Conservation (phyloP, 1,140 invertebrate species). For the Theocolax elegans region DNA sequence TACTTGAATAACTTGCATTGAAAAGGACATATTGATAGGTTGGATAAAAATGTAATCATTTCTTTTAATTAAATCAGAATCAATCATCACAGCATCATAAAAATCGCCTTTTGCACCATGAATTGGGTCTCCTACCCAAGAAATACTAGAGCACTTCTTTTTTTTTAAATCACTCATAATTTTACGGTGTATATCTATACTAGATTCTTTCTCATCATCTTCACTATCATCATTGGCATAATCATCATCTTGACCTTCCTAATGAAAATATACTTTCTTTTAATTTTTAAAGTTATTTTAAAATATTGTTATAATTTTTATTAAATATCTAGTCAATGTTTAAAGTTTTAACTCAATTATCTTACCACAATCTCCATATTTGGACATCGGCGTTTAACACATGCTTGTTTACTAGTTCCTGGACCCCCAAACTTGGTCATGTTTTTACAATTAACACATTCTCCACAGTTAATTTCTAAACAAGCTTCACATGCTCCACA, state of each 20-base stretch:
- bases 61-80: slow-evolving; percentile 49
- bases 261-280: slow-evolving; percentile 14
- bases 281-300: background rate
- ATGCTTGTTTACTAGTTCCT: slow-evolving; percentile 77
- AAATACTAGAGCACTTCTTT: slow-evolving; percentile 53
- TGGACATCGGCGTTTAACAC: slow-evolving; percentile 75
- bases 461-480: slow-evolving; percentile 78
- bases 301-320: background rate
- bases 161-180: slow-evolving; percentile 45
- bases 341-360: slow-evolving; percentile 15
- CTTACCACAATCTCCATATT: slow-evolving; percentile 79
- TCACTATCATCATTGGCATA: too few species aligned
- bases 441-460: slow-evolving; percentile 74
- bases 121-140: slow-evolving; percentile 72
- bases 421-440: slow-evolving; percentile 81
- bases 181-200: slow-evolving; percentile 13
- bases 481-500: slow-evolving; percentile 84
- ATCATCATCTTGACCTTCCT: slow-evolving; percentile 71
- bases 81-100: slow-evolving; percentile 51
- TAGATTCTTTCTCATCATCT: slow-evolving; percentile 68
- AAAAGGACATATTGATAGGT: slow-evolving; percentile 73
- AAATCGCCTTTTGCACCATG: slow-evolving; percentile 42
- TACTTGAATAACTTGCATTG: slow-evolving; percentile 78
- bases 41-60: slow-evolving; percentile 80
- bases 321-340: slow-evolving; percentile 47